A percentile compares a stretch with the other conserved stretches of the same genome.
Conservation (phyloP, 1,140 invertebrate species). For the Zaprionus inermis region DNA sequence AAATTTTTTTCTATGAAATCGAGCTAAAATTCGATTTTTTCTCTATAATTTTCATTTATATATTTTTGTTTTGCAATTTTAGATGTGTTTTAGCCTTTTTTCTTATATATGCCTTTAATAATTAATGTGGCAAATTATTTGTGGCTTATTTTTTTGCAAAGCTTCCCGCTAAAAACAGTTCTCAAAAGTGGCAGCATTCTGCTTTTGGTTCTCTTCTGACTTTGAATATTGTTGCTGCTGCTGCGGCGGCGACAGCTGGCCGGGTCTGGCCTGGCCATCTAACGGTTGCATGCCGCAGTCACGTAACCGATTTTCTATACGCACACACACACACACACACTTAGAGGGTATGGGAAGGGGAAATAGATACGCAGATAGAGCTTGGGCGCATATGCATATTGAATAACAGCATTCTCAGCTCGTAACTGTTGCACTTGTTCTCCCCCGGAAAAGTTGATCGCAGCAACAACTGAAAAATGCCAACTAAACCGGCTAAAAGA, state of each 20-base stretch:
- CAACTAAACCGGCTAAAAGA: slow-evolving; percentile 24
- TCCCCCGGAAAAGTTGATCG: slow-evolving; percentile 61
- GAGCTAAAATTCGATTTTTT: too few species aligned
- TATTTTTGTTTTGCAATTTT: too few species aligned
- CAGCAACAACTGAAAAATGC: slow-evolving; percentile 22
- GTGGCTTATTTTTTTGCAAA: too few species aligned
- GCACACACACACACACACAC: slow-evolving; percentile 35
- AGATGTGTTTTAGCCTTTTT: too few species aligned
- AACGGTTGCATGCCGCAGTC: slow-evolving; percentile 66
- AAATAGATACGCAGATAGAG: slow-evolving; percentile 15
- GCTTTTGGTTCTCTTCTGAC: slow-evolving; percentile 13
- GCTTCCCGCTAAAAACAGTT: too few species aligned
- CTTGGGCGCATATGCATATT: slow-evolving; percentile 64
- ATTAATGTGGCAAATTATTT: too few species aligned
- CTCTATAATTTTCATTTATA: too few species aligned
- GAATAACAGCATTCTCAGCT: slow-evolving; percentile 67
- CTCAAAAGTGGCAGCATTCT: neutral
- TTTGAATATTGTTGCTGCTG: slow-evolving; percentile 30
- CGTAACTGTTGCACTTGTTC: slow-evolving; percentile 70
- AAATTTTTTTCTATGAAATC: too few species aligned
- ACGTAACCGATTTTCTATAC: slow-evolving; percentile 71
- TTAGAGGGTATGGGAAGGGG: neutral
- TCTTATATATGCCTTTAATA: too few species aligned
- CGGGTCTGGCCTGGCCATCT: slow-evolving; percentile 55
- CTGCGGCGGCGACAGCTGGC: slow-evolving; percentile 60